Conservation (phyloP, 2,888 invertebrate species). For the Falcaria lacertinaria region DNA sequence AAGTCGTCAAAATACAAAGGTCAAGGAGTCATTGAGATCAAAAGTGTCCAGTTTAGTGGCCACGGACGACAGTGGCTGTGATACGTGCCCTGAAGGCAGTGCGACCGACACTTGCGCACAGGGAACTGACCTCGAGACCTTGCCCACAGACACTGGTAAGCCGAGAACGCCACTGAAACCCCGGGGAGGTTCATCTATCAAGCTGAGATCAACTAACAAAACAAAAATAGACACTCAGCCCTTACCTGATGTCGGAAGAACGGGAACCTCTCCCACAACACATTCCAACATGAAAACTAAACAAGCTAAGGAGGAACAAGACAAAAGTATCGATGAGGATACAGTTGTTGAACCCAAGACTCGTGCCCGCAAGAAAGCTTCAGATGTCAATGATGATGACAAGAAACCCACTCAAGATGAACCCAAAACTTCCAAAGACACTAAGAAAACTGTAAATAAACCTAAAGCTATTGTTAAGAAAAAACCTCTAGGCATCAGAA, state of each 20-base stretch:
- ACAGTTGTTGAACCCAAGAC: conserved; percentile 67
- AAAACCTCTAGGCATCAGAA: conserved; percentile 67
- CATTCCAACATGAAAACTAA: conserved; percentile 79
- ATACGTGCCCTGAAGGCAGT: conserved; percentile 25
- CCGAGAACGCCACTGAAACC: conserved; percentile 13
- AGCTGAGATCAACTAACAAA: conserved; percentile 34
- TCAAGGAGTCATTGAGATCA: conserved; percentile 32
- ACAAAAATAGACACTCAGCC: conserved; percentile 37
- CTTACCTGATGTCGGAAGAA: conserved; percentile 74
- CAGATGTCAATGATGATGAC: conserved; percentile 60
- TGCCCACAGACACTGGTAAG: conserved; percentile 13
- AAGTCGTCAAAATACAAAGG: conserved; percentile 36
- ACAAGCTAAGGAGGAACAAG: conserved; percentile 67
- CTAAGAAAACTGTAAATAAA: conserved; percentile 56
- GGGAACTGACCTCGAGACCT: conserved; percentile 18
- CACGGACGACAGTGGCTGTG: conserved; percentile 31
- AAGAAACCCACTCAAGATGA: conserved; percentile 64
- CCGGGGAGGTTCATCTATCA: conserved; percentile 29
- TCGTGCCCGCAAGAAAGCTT: conserved; percentile 70
- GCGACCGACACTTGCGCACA: conserved; percentile 15
- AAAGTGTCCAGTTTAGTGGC: conserved; percentile 15
- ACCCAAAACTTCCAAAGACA: conserved; percentile 67
- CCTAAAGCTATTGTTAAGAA: conserved; percentile 66
- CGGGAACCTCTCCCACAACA: conserved; percentile 64
- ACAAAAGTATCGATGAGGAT: conserved; percentile 69